These are phyloP conservation scores for Gambelia wislizenii DNA, from an alignment of 2,797 vertebrate genomes.

Conservation along the genomic window DNA sequence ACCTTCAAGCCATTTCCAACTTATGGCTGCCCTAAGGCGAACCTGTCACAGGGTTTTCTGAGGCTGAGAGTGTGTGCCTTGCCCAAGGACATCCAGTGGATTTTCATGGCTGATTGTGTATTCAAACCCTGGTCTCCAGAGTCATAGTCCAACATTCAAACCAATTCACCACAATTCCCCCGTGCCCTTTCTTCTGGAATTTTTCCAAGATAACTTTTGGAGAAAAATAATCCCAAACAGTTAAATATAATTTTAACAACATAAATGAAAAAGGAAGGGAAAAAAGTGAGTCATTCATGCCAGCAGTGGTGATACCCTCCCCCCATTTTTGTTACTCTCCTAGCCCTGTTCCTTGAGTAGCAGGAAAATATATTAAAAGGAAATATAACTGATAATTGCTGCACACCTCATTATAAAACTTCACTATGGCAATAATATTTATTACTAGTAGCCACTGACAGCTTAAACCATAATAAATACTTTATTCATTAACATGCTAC, in stretches of 20 bases:
- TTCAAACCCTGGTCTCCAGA: too few species aligned
- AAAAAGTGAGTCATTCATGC: background rate
- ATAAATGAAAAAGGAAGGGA: background rate
- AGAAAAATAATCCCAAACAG: background rate
- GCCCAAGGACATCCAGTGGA: too few species aligned
- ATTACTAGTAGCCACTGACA: background rate
- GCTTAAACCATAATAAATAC: background rate
- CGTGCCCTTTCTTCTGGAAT: background rate
- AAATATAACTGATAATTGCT: background rate
- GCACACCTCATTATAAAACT: background rate
- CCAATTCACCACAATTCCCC: too few species aligned
- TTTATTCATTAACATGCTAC: background rate
- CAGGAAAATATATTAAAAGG: slow-evolving; percentile 5
- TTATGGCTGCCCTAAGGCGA: too few species aligned
- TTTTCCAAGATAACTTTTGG: background rate
- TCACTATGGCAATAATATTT: background rate
- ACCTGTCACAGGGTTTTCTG: too few species aligned
- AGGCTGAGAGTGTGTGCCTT: too few species aligned
- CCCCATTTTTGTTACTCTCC: too few species aligned
- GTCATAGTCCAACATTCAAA: too few species aligned
- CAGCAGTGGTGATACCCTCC: background rate
- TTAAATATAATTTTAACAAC: background rate
- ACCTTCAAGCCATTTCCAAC: too few species aligned
- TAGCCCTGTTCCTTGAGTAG: too few species aligned
- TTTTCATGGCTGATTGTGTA: too few species aligned